Evolutionary conservation across 2,113 vertebrate species (phyloP), one percentile per base, ranked within the genome.

Genomic region (Scopus umbretta): DNA sequence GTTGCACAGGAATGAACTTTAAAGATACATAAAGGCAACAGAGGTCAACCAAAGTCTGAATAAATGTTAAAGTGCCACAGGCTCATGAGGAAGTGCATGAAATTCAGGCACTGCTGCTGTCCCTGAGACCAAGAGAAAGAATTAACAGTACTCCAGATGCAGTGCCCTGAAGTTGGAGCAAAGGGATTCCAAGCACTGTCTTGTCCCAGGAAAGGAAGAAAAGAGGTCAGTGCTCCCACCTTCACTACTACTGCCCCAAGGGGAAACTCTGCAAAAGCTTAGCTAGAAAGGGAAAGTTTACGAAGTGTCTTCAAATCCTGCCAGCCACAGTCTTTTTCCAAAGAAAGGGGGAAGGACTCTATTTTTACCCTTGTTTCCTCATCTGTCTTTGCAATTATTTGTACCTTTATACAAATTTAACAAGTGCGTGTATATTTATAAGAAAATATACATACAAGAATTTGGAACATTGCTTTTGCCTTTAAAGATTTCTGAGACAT

Each of bases 1-100:
- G 94, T 75, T 94, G 80, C 92, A 95, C 65, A 95, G 55, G 78
- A 92, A 68, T 94, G 94, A 96, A 96, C 96, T 96, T 96, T 96
- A 94, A 89, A 97, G 74, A 79, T 65, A 87, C 53, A 85, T 79
- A 92, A 95, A 89, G 83, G 65, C 84, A 95, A 36, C 26, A 68
- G 96, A 91, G 80, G 73, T 96, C 96, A 95, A 65, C 94, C 95
- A 86, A 96, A 95, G 56, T 82, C 94, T 92, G 83, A 92, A 92
- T 91, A 95, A 97, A 95, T 92, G 80, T 93, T 74, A 81, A 80
- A 76, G 43, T 70, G 86, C 92, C 80, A 79, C 52, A 73, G 94
- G 94, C 94, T 84, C 40, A 20, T 9, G 20, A 89, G 65, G 73
- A 91, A 92, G 34, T 68, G 83, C 61, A 93, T 95, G 86, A 86